A percentile compares a stretch with the other conserved stretches of the same genome.
These are phyloP conservation scores for Neomorphus geoffroyi DNA, from an alignment of 2,797 vertebrate species.

Conservation along the genomic window DNA sequence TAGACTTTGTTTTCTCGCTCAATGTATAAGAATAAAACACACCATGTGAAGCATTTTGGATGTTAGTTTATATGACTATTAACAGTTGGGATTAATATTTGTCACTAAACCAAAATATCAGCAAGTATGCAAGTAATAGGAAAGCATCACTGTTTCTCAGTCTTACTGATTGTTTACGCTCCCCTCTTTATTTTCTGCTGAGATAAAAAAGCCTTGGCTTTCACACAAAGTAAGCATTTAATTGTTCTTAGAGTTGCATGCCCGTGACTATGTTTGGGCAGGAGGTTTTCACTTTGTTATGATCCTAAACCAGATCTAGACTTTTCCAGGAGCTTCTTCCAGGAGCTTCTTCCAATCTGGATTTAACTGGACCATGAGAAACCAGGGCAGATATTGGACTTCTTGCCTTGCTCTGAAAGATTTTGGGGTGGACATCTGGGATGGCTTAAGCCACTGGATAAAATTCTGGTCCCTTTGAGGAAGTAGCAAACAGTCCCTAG, in stretches of 20 bases:
- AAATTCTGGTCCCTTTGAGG: neutral
- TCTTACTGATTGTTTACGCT: neutral
- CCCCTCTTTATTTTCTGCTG: neutral
- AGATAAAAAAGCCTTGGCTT: neutral
- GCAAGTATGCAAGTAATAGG: neutral
- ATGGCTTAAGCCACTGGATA: neutral
- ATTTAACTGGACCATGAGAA: neutral
- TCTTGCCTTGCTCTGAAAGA: neutral
- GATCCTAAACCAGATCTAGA: neutral
- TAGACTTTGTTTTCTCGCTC: neutral
- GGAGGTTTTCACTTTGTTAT: neutral
- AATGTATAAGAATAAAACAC: neutral
- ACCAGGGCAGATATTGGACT: neutral
- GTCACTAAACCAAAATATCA: constrained; percentile 35
- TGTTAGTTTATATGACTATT: neutral
- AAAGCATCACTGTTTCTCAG: neutral
- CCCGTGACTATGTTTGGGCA: neutral
- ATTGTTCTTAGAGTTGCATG: neutral
- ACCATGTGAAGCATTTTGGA: neutral
- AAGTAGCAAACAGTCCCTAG: neutral
- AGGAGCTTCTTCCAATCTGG: neutral
- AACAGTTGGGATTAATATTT: constrained; percentile 30
- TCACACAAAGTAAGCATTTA: neutral
- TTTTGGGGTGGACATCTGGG: neutral
- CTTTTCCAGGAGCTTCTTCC: neutral